Conservation (phyloP, 1,140 invertebrate genomes). For the Planococcus citri region DNA sequence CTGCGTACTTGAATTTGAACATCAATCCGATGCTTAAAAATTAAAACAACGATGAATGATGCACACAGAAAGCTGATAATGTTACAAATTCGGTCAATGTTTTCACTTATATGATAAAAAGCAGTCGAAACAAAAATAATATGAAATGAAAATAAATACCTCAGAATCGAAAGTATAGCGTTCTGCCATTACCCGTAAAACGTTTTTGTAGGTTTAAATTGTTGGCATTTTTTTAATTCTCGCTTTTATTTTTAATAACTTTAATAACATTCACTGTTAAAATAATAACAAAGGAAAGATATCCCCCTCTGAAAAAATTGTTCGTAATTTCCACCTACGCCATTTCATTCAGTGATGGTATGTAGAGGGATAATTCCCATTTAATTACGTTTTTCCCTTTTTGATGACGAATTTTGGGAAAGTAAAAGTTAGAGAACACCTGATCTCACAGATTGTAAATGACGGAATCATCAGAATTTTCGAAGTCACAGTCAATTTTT, state of each 20-base stretch:
- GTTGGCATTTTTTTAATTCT: background rate
- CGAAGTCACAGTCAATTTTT: background rate
- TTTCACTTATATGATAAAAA: background rate
- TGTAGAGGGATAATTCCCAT: background rate
- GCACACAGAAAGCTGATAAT: background rate
- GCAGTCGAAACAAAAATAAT: background rate
- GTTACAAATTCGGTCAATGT: background rate
- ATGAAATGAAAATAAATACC: background rate
- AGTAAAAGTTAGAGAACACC: background rate
- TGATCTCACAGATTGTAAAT: background rate
- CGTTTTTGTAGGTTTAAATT: background rate
- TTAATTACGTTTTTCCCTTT: no score
- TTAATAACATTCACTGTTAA: background rate
- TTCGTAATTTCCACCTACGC: slow-evolving; percentile 12
- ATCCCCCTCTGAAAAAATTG: background rate
- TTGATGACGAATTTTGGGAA: background rate
- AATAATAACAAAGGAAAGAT: slow-evolving; percentile 10
- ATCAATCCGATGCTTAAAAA: no score
- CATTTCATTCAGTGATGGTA: slow-evolving; percentile 12
- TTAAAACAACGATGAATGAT: background rate
- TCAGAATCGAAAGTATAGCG: background rate
- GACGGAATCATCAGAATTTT: no score
- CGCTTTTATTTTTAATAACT: slow-evolving; percentile 4
- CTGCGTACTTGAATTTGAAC: no score
- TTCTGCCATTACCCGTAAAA: slow-evolving; percentile 12